These are phyloP conservation scores for Parauchenoglanis ngamensis DNA, from an alignment of 2,797 vertebrate genomes.

Conservation along the genomic window DNA sequence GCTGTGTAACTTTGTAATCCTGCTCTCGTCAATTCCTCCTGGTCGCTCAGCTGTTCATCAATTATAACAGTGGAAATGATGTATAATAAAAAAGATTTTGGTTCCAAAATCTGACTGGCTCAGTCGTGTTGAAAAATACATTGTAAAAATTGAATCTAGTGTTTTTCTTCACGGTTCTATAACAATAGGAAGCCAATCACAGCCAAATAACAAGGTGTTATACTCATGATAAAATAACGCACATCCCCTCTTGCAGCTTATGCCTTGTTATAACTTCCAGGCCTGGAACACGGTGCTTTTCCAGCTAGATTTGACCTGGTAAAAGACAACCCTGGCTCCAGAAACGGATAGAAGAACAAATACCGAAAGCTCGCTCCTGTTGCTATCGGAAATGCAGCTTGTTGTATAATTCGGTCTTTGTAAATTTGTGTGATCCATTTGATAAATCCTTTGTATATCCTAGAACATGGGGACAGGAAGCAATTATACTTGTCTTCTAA, in stretches of 20 bases:
- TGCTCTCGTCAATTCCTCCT: not conserved
- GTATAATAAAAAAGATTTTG: not conserved
- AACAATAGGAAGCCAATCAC: not conserved
- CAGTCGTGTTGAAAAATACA: not conserved
- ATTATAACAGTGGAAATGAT: not conserved
- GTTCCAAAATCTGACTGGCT: not conserved
- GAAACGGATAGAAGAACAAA: not conserved
- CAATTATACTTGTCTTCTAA: slow-evolving; percentile 2
- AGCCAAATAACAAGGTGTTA: not conserved
- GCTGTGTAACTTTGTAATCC: not conserved
- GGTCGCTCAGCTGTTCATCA: not conserved
- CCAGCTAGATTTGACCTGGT: slow-evolving; percentile 16
- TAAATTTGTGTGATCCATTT: not conserved
- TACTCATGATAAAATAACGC: not conserved
- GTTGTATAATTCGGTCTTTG: not conserved
- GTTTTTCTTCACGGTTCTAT: not conserved
- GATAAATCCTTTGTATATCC: not conserved
- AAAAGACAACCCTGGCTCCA: slow-evolving; percentile 23
- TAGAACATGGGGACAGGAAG: not conserved
- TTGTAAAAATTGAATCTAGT: not conserved
- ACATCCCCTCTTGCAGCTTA: no score
- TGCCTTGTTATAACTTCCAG: not conserved
- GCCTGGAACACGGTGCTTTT: slow-evolving; percentile 7
- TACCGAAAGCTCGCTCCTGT: not conserved
- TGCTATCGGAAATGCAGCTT: not conserved